Evolutionary conservation across 53 echinoderm and acorn worm genomes (phyloP).

Genomic region (Apostichopus leukothele): DNA sequence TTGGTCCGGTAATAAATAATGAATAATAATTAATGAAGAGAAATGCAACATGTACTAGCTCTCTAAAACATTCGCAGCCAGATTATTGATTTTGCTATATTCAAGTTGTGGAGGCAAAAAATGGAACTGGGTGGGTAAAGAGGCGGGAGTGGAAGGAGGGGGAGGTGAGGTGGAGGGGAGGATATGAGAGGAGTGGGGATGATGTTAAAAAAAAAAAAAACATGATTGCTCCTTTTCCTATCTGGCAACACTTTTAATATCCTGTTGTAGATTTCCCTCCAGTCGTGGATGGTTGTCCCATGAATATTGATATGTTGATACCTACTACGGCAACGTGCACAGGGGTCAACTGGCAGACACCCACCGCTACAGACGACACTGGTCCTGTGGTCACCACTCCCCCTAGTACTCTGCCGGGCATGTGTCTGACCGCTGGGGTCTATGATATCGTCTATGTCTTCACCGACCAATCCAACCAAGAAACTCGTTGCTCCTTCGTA

Average conservation of each 20-base stretch:
- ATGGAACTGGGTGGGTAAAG: no score
- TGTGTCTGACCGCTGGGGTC: background rate
- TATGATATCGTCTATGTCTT: conserved; percentile 5
- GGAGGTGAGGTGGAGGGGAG: no score
- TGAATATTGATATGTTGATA: conserved; percentile 24
- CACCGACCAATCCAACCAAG: conserved; percentile 1
- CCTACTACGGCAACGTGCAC: background rate
- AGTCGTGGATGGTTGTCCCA: conserved; percentile 49
- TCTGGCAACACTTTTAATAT: background rate
- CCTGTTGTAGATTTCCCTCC: conserved; percentile 27
- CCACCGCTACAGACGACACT: conserved; percentile 14
- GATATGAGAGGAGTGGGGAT: no score
- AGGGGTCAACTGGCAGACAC: background rate
- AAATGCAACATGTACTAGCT: no score
- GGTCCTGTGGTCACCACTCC: background rate
- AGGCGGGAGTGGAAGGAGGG: no score
- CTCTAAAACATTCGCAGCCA: no score
- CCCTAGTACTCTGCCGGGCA: background rate
- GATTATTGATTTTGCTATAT: no score
- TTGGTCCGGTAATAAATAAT: no score
- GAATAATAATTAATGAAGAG: no score
- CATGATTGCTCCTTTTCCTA: background rate
- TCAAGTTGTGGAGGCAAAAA: no score
- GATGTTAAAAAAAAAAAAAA: background rate
- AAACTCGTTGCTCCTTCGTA: background rate